Base-by-base conservation (phyloP, 1,140 invertebrate species). In the Listronotus oregonensis region DNA sequence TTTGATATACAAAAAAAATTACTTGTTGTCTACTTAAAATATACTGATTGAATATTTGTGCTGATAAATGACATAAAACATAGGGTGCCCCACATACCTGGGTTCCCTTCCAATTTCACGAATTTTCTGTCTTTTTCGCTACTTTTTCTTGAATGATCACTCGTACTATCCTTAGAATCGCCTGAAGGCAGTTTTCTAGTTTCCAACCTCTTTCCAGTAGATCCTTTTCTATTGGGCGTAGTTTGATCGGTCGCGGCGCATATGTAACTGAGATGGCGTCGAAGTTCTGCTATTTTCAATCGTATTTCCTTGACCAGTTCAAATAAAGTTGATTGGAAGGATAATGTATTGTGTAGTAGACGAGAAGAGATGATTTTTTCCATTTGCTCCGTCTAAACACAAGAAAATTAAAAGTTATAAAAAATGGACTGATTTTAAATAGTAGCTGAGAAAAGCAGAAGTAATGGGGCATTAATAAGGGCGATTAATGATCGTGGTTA, bases 271-370 rank as follows among this genome's bases (percentile, higher is more conserved):
- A 80, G 66, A 58, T 70, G 71, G 62, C 77, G 52, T 55, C 79
- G 72, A 9, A 82, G 62, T 61, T 81, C 80, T 37, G 78, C 69
- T 17, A 82, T 73, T 73, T 81, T 82, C 15, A 40, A 21, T 11
- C 59, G 34, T 4, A 73, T 65, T 8, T 70, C 64, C 34, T 65
- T 64, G 8, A 69, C 54, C 10, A 49, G 17, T 51, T 71, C 71
- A 44, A 65, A 69, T 14, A 63, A 63, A 3, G 59, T 50, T 8
- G 14, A 32, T 6, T 17, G 39, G 42, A 39, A 64, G 17, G 8
- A n/a, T 21, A 15, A 31, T 9, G 7, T 10, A 8, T 18, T 18
- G 7, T 17, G 14, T 11, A n/a, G 14, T 10, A 39, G 17, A 21
- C 66, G 51, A 39, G 44, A 44, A 3, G 46, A 43, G 7, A 69